Evolutionary conservation across 2,888 invertebrate species (phyloP), one percentile per base, ranked within the genome.

Genomic region (Dynastes hyllus): DNA sequence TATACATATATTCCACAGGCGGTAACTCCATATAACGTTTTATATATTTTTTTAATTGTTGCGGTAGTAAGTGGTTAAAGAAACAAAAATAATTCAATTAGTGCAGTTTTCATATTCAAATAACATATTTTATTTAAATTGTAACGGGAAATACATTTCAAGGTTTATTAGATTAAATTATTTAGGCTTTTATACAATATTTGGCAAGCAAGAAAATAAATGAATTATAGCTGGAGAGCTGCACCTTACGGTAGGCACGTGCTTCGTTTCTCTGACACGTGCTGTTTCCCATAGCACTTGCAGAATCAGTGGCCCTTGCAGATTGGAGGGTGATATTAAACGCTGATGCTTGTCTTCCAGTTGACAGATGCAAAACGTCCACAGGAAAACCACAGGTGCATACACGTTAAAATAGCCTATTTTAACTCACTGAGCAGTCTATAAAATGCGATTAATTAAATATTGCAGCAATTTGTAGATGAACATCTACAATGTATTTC

Each of bases 261-360:
- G 89, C 80, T 82, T 75, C 78, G 76, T 84, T 89, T 89, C 89
- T 88, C 89, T 85, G 84, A 84, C 89, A 89, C 88, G 89, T 89
- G 89, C 81, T 84, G 78, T 76, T 85, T 88, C 88, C 86, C 88
- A 88, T 83, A 85, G 83, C 86, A 87, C 87, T 87, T 87, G 85
- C 85, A 82, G 82, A 84, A 81, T 83, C 85, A 86, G 83, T 85
- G 84, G 85, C 81, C 84, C 85, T 83, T 83, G 81, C 83, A 85
- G 86, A 85, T 86, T 86, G 79, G 82, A 85, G 87, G 86, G 86
- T 83, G 86, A 85, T 86, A 85, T 84, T 84, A 81, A 45, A 81
- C 81, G 77, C 78, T 83, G 78, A 82, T 84, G 83, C 83, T 84
- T 84, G 83, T 84, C 82, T 83, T 83, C 79, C 80, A 79, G 81